Conservation (phyloP, 2,888 invertebrate species). For the Andrena minutula region DNA sequence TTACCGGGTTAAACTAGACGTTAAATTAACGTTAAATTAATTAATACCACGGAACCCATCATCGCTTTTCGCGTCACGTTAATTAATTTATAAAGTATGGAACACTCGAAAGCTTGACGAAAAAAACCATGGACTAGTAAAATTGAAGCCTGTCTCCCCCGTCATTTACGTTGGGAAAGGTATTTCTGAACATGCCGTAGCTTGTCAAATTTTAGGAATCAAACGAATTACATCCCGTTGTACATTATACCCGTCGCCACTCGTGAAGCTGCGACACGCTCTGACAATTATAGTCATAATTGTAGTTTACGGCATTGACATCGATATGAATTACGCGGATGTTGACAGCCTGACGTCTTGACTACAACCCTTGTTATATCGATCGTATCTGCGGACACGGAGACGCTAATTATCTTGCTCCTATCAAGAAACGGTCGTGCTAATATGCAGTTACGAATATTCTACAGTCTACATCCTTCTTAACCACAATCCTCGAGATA, state of each 20-base stretch:
- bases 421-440: not conserved
- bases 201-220: no score
- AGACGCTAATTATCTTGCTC: not conserved
- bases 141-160: not conserved
- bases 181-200: not conserved
- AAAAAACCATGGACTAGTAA: not conserved
- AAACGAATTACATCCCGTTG: no score
- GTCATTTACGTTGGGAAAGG: not conserved
- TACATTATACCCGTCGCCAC: no score
- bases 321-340: no score
- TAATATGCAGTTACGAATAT: no score
- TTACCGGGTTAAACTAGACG: constrained; percentile 55
- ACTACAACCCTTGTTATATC: constrained; percentile 4
- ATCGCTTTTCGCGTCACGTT: constrained; percentile 26
- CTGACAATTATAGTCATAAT: no score
- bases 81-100: constrained; percentile 43
- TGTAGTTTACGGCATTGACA: no score
- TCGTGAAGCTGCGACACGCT: no score
- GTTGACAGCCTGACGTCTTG: not conserved
- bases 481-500: not conserved
- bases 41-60: constrained; percentile 40
- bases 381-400: constrained; percentile 6
- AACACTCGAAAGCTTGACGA: not conserved
- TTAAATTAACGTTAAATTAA: constrained; percentile 59
- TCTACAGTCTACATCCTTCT: no score